A percentile compares a stretch with the other conserved stretches of the same genome.
These are phyloP conservation scores for Platichthys stellatus DNA, from an alignment of 2,113 vertebrate genomes.

Conservation along the genomic window DNA sequence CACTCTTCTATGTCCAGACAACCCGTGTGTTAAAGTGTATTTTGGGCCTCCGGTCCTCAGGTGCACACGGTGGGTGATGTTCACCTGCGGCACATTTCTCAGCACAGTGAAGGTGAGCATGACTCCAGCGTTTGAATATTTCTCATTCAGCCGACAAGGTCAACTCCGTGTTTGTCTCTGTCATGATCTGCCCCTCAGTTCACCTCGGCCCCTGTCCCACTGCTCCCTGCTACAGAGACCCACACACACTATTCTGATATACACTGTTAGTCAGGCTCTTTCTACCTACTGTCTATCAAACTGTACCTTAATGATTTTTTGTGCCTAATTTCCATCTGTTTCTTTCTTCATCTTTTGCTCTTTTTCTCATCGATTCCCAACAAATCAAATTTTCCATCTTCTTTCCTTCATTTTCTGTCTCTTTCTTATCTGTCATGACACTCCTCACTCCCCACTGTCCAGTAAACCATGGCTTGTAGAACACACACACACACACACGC, in stretches of 20 bases:
- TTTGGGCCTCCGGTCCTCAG: constrained; percentile 30
- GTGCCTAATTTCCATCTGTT: too few relatives aligned
- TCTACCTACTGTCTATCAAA: neutral
- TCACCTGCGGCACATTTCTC: constrained; percentile 38
- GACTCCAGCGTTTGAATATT: constrained; percentile 47
- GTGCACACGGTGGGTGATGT: constrained; percentile 21
- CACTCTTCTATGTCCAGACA: constrained; percentile 51
- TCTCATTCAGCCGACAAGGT: constrained; percentile 31
- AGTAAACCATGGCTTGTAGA: constrained; percentile 15
- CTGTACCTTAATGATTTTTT: too few relatives aligned
- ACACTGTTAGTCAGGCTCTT: neutral
- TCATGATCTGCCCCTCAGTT: neutral
- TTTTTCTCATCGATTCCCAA: too few relatives aligned
- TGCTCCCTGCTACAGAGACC: neutral
- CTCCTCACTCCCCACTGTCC: constrained; percentile 19
- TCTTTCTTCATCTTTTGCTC: neutral
- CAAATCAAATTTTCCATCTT: too few relatives aligned
- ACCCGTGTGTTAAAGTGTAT: constrained; percentile 36
- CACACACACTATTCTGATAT: neutral
- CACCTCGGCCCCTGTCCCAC: too few relatives aligned
- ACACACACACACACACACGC: neutral
- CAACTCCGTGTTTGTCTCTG: neutral
- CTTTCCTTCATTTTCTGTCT: neutral
- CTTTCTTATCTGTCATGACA: constrained; percentile 13
- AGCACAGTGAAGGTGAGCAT: constrained; percentile 46